Evolutionary conservation across 2,797 vertebrate genomes (phyloP), one percentile per base, ranked within the genome.

Genomic region (Podarcis siculus): DNA sequence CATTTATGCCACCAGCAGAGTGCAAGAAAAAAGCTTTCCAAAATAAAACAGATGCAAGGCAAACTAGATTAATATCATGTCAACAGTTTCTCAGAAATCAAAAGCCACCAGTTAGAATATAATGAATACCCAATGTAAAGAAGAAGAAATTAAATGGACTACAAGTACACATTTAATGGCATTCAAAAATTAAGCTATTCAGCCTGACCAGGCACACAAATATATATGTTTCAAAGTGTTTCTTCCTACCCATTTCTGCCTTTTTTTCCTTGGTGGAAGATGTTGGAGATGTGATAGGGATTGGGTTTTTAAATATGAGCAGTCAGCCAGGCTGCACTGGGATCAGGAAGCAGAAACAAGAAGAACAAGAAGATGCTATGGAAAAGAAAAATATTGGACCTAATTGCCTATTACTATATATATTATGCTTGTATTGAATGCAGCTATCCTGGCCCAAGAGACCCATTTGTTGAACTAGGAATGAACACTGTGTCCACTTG

Each of bases 21-120:
- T 97, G 97, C 96, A 98, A 97, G 96, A 98, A 97, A 97, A 97
- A 96, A 93, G 97, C 98, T 98, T 98, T 95, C 96, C 97, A 97
- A 97, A 97, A 97, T 95, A 96, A 97, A 98, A 97, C 94, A 96
- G 96, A 97, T 89, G 95, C 90, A 96, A 90, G 93, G 94, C 96
- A 95, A 94, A 19, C 94, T 30, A 35, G 94, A 97, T 97, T 95
- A 97, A 93, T 90, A 93, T 96, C 91, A 96, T 83, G 93, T 93
- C 89, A 95, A 95, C 42, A 91, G 86, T 94, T 79, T 92, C 80
- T 83, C 89, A 92, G 49, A 93, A 87, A 92, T 86, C 85, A 95
- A 77, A 77, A 88, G 87, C 85, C 88, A 82, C 75, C 90, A 94
- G 80, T 89, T 82, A 77, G 90, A 39, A 93, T 90, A 32, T 8